Evolutionary conservation across 2,888 invertebrate species (phyloP).

Genomic region (Tridacna gigas): DNA sequence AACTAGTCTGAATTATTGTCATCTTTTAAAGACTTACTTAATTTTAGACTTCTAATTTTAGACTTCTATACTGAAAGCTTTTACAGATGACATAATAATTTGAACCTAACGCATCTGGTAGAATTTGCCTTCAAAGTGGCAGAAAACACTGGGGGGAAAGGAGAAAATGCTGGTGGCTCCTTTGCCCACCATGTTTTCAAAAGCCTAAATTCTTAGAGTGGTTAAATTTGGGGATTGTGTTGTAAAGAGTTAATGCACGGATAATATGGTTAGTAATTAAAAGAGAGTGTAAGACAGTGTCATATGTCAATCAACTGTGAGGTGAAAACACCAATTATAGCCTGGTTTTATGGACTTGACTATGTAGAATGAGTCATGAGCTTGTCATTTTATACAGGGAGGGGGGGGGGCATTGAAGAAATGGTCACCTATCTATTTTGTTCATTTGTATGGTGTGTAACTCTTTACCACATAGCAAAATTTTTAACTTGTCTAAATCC

Average conservation of each 20-base stretch:
- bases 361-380: constrained; percentile 22
- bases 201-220: neutral
- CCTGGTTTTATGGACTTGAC: constrained; percentile 7
- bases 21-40: no score
- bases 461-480: no score
- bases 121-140: neutral
- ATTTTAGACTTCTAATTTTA: no score
- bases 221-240: neutral
- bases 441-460: no score
- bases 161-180: neutral
- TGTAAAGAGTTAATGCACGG: neutral
- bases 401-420: neutral
- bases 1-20: no score
- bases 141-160: neutral
- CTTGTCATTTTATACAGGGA: constrained; percentile 7
- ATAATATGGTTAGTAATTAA: constrained; percentile 16
- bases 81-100: no score
- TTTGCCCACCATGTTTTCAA: neutral
- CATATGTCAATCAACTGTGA: constrained; percentile 21
- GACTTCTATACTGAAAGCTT: no score
- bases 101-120: no score
- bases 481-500: no score
- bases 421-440: no score
- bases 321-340: constrained; percentile 29
- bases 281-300: constrained; percentile 13